Percentiles rank a stretch among this genome's conserved stretches.
phyloP scores from a whole-genome alignment of 2,797 vertebrate species.

The Bradypodion pumilum region DNA sequence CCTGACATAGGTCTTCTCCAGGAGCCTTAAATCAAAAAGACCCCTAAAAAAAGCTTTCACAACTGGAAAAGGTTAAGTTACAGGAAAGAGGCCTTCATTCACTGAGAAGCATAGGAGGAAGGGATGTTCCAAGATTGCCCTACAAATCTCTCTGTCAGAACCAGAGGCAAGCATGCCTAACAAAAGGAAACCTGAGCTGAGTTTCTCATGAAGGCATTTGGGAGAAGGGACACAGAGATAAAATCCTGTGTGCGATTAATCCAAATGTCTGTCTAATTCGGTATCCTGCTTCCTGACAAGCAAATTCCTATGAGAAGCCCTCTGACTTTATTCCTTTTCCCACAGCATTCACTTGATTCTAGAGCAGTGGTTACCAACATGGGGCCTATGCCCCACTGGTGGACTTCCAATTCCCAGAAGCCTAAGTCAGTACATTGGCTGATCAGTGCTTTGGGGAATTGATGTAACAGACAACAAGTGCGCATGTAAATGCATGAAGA shows the following conservation, averaged over 20 bases:
- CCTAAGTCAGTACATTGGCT: too few relatives aligned
- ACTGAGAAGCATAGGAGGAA: not conserved
- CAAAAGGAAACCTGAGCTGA: not conserved
- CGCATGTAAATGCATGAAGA: not conserved
- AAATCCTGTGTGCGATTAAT: not conserved
- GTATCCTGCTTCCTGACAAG: not conserved
- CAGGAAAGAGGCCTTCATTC: not conserved
- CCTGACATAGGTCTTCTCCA: fast-evolving
- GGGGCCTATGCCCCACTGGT: too few relatives aligned
- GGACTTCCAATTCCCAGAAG: too few relatives aligned
- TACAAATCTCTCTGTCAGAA: not conserved
- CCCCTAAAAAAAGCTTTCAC: not conserved
- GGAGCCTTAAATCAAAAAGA: not conserved
- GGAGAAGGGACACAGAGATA: not conserved
- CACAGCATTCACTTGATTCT: not conserved
- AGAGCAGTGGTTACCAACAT: too few relatives aligned
- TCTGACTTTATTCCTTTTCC: not conserved
- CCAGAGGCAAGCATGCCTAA: not conserved
- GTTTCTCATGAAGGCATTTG: not conserved
- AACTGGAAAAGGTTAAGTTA: not conserved
- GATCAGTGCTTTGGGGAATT: too few relatives aligned
- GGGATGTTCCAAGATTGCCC: not conserved
- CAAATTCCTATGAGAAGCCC: not conserved
- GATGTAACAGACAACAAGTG: not conserved
- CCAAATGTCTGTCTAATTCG: not conserved